These are phyloP conservation scores for Hydropsyche tenuis DNA, from an alignment of 1,140 invertebrate species.

Conservation along the genomic window DNA sequence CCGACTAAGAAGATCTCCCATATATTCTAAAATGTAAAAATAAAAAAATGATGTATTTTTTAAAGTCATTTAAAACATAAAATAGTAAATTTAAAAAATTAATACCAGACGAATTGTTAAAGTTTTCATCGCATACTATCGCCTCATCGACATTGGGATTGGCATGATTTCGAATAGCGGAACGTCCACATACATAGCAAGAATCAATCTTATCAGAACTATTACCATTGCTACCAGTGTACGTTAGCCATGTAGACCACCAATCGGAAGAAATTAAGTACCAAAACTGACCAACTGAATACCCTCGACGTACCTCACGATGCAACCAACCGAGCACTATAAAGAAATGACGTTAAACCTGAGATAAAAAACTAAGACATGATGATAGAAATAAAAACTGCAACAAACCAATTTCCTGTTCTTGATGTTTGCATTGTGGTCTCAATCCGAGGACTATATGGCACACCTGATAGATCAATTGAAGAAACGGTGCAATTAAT, in stretches of 20 bases:
- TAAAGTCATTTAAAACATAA: neutral
- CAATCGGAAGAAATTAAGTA: constrained; percentile 83
- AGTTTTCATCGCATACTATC: constrained; percentile 69
- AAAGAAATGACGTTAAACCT: constrained; percentile 50
- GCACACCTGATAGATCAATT: constrained; percentile 84
- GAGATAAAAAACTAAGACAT: constrained; percentile 9
- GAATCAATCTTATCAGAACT: constrained; percentile 18
- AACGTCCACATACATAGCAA: constrained; percentile 37
- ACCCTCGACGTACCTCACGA: constrained; percentile 75
- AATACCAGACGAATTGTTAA: constrained; percentile 63
- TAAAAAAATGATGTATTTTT: neutral
- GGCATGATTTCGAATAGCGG: constrained; percentile 52
- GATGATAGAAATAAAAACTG: neutral
- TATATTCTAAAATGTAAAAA: constrained; percentile 59
- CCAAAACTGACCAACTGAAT: constrained; percentile 83
- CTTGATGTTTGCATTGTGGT: constrained; percentile 79
- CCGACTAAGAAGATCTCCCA: constrained; percentile 64
- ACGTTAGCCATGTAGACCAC: constrained; percentile 82
- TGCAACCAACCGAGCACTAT: constrained; percentile 78
- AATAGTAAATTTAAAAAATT: neutral
- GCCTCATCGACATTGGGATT: constrained; percentile 63
- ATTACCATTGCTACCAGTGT: constrained; percentile 63
- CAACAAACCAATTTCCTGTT: constrained; percentile 73
- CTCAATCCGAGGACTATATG: constrained; percentile 86
- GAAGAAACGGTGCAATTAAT: constrained; percentile 75